Evolutionary conservation across 2,113 vertebrate species (phyloP).

Genomic region (Carlito syrichta): DNA sequence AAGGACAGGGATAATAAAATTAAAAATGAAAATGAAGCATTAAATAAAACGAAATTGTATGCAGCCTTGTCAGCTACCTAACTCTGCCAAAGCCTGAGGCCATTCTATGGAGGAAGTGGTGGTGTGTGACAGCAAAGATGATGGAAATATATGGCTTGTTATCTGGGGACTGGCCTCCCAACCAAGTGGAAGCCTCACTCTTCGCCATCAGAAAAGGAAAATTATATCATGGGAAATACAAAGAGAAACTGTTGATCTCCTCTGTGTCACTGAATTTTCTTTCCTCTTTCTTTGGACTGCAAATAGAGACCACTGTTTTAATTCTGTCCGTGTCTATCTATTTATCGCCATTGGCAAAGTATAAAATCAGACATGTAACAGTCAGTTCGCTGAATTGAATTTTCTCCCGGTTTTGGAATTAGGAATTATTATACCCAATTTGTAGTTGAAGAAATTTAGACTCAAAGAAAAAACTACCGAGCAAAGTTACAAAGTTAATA

Average conservation of each 20-base stretch:
- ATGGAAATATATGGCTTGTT: no score
- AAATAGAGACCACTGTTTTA: neutral
- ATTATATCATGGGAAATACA: neutral
- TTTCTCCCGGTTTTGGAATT: neutral
- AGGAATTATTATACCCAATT: neutral
- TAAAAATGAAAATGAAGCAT: constrained; percentile 32
- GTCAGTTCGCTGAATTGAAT: neutral
- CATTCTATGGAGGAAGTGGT: neutral
- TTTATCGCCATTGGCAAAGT: neutral
- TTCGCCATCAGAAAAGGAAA: neutral
- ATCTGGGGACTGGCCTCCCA: neutral
- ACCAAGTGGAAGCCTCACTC: neutral
- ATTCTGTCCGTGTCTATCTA: neutral
- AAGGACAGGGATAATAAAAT: neutral
- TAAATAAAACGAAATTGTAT: neutral
- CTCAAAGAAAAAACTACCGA: neutral
- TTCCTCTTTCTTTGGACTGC: neutral
- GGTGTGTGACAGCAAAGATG: neutral
- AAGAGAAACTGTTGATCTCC: neutral
- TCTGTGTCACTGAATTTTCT: neutral
- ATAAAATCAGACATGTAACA: neutral
- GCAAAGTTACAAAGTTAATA: neutral
- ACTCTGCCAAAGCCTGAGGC: neutral
- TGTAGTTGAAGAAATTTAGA: neutral
- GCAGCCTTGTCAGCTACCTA: neutral